phyloP scores from a whole-genome alignment of 2,888 invertebrate species.

The Elegia similella region DNA sequence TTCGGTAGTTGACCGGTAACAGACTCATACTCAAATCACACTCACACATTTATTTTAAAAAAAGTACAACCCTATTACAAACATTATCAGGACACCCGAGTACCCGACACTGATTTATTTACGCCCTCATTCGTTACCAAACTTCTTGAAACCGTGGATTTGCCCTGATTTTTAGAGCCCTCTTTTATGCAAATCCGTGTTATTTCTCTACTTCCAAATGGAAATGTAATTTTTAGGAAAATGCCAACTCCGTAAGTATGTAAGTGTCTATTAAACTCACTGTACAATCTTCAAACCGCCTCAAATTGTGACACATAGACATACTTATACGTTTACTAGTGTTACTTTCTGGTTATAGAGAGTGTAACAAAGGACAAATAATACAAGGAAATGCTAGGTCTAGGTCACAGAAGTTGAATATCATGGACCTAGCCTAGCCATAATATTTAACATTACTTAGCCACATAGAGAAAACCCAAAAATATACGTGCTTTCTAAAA shows the following conservation, averaged over 20 bases:
- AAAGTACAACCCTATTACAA: neutral
- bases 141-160: slow-evolving; percentile 30
- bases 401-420: too few relatives aligned
- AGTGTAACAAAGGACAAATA: too few relatives aligned
- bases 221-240: neutral
- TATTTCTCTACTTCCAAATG: neutral
- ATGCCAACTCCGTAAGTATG: neutral
- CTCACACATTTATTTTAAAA: neutral
- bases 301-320: too few relatives aligned
- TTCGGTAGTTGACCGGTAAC: too few relatives aligned
- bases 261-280: neutral
- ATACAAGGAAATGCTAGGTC: too few relatives aligned
- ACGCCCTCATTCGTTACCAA: slow-evolving; percentile 34
- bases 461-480: too few relatives aligned
- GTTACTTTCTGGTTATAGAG: too few relatives aligned
- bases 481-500: too few relatives aligned
- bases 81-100: slow-evolving; percentile 13
- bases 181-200: neutral
- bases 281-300: neutral
- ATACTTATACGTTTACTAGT: too few relatives aligned
- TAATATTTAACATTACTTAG: too few relatives aligned
- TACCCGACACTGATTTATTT: slow-evolving; percentile 36
- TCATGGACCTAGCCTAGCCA: too few relatives aligned
- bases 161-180: slow-evolving; percentile 21
- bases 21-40: too few relatives aligned